These are phyloP conservation scores for Drosophila kurseongensis DNA, from an alignment of 1,140 invertebrate genomes.

Conservation along the genomic window DNA sequence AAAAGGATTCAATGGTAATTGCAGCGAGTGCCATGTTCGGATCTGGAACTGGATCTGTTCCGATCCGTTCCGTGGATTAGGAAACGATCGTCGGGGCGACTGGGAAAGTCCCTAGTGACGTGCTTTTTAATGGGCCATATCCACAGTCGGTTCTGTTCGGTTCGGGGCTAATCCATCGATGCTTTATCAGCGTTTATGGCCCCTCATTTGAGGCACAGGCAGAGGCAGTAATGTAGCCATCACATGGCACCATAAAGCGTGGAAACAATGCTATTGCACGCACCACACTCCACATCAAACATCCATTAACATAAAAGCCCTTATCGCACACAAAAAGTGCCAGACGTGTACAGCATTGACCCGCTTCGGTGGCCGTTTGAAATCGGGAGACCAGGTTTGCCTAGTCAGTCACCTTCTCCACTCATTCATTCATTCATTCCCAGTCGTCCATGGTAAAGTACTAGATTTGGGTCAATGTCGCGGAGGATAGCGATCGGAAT, in stretches of 20 bases:
- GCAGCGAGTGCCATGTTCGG: neutral
- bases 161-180: conserved; percentile 39
- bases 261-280: conserved; percentile 26
- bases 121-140: neutral
- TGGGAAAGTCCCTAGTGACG: conserved; percentile 1
- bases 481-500: neutral
- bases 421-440: conserved; percentile 16
- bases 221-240: conserved; percentile 9
- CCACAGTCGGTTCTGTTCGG: conserved; percentile 9
- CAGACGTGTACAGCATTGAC: conserved; percentile 32
- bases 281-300: conserved; percentile 31
- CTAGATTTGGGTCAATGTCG: conserved; percentile 14
- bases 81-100: neutral
- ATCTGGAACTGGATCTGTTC: neutral
- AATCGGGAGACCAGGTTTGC: conserved; percentile 16
- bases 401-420: neutral
- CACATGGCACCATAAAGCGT: conserved; percentile 21
- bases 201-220: conserved; percentile 10
- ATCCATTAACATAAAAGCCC: conserved; percentile 34
- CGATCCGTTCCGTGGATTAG: neutral
- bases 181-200: conserved; percentile 37
- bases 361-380: conserved; percentile 35
- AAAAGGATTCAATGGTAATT: conserved; percentile 7
- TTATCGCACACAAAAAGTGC: conserved; percentile 35
- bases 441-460: neutral